These are phyloP conservation scores for Eudemis profundana DNA, from an alignment of 2,888 invertebrate species.

Conservation along the genomic window DNA sequence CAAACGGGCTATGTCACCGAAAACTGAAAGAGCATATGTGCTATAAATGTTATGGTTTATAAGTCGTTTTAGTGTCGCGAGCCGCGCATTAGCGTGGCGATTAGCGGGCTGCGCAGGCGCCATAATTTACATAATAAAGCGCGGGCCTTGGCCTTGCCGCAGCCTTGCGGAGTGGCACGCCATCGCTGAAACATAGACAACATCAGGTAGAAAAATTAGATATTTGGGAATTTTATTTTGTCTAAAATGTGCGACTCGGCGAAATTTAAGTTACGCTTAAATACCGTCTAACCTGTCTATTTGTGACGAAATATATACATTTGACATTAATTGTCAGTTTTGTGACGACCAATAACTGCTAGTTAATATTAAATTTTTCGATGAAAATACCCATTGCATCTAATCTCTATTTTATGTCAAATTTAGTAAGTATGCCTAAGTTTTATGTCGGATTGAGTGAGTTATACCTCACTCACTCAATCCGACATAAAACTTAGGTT, in stretches of 20 bases:
- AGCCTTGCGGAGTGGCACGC: conserved; percentile 46
- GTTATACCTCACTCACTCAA: no score
- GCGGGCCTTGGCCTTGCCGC: conserved; percentile 68
- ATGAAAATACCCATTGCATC: no score
- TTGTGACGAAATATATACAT: no score
- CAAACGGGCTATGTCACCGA: conserved; percentile 26
- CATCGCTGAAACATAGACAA: conserved; percentile 32
- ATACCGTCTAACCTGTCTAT: no score
- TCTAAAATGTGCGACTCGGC: background rate
- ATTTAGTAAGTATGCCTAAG: no score
- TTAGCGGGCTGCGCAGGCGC: conserved; percentile 58
- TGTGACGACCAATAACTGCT: no score
- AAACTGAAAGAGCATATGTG: background rate
- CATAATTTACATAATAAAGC: conserved; percentile 68
- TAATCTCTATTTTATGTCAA: no score
- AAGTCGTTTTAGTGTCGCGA: conserved; percentile 40
- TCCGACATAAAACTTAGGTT: no score
- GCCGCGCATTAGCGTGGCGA: conserved; percentile 58
- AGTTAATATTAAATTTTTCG: no score
- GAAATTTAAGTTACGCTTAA: no score
- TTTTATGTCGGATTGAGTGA: no score
- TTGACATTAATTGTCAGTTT: no score
- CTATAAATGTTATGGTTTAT: background rate
- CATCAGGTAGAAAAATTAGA: conserved; percentile 17
- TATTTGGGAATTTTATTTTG: conserved; percentile 7